Evolutionary conservation across 2,113 vertebrate species (phyloP).

Genomic region (Cryptomyrus ogoouensis): DNA sequence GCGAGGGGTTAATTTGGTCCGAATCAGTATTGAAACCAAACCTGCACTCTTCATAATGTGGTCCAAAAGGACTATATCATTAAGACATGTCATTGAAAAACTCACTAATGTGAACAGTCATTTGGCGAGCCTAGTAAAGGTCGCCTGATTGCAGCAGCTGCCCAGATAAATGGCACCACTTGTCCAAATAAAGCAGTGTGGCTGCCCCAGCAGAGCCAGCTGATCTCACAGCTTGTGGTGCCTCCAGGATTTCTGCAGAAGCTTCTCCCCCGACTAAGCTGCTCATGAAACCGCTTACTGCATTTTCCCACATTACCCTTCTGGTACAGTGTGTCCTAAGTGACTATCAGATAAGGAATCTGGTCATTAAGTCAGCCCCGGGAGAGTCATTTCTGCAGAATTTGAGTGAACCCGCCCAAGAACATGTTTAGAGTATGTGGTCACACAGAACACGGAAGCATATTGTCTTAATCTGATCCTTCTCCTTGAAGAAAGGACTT

Average conservation of each 20-base stretch:
- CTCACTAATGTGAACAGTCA: neutral
- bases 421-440: neutral
- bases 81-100: neutral
- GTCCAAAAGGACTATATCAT: neutral
- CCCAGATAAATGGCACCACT: neutral
- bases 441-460: neutral
- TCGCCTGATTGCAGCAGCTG: neutral
- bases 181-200: neutral
- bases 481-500: neutral
- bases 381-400: neutral
- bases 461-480: neutral
- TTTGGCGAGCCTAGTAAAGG: neutral
- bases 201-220: neutral
- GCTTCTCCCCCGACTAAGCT: neutral
- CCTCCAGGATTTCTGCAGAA: neutral
- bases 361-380: neutral
- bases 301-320: neutral
- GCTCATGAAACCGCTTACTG: neutral
- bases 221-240: neutral
- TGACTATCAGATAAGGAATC: neutral
- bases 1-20: neutral
- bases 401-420: neutral
- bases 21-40: neutral
- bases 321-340: neutral
- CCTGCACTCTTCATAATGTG: neutral